Conservation (phyloP, 2,113 vertebrate genomes). For the Egretta garzetta region DNA sequence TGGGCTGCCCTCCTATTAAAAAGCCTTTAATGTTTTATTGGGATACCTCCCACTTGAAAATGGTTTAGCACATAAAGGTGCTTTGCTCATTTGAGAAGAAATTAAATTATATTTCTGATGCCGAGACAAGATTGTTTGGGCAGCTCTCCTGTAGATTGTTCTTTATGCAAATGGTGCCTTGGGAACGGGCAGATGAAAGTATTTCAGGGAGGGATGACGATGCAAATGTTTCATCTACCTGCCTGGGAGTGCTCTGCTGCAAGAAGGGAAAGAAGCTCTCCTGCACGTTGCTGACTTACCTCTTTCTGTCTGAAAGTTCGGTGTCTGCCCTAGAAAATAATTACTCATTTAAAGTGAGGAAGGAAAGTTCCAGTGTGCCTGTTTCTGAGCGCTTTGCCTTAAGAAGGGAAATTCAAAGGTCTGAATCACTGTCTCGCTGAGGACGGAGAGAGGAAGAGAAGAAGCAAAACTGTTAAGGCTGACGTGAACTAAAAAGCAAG, state of each 20-base stretch:
- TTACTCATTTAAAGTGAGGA: background rate
- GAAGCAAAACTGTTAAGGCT: background rate
- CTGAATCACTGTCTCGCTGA: background rate
- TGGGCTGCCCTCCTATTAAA: slow-evolving; percentile 8
- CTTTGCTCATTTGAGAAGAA: slow-evolving; percentile 7
- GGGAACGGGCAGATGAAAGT: slow-evolving; percentile 17
- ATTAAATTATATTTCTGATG: background rate
- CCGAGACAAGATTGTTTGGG: background rate
- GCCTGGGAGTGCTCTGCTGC: background rate
- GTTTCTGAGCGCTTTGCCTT: background rate
- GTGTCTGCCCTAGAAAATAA: background rate
- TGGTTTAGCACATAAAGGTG: slow-evolving; percentile 13
- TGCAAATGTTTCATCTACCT: slow-evolving; percentile 9
- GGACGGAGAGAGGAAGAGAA: background rate
- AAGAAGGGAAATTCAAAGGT: background rate
- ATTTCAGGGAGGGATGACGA: background rate
- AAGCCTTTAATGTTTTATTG: slow-evolving; percentile 48
- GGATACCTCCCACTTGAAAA: slow-evolving; percentile 20
- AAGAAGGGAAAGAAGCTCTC: background rate
- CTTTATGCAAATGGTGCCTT: slow-evolving; percentile 52
- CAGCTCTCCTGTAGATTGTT: background rate
- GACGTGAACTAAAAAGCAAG: background rate
- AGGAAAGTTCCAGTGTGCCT: background rate
- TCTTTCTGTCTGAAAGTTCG: background rate
- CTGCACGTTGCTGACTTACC: background rate